Conservation (phyloP, 2,113 vertebrate genomes). For the Eptesicus fuscus region DNA sequence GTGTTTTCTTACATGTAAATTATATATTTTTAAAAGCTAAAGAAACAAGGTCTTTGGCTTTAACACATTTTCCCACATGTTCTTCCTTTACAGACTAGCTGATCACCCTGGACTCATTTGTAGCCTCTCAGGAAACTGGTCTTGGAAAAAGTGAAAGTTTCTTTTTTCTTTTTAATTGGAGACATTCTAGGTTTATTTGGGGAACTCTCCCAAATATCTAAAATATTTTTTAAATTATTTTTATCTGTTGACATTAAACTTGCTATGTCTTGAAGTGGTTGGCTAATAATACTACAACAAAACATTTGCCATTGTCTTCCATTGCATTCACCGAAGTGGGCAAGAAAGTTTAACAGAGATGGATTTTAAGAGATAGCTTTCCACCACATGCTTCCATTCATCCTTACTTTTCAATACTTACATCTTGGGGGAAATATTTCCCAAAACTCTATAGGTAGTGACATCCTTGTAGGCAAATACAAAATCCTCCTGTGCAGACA, state of each 20-base stretch:
- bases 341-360: not conserved
- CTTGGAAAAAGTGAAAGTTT: not conserved
- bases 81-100: not conserved
- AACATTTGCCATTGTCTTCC: not conserved
- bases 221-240: slow-evolving; percentile 9
- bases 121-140: not conserved
- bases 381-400: not conserved
- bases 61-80: not conserved
- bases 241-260: not conserved
- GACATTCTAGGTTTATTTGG: not conserved
- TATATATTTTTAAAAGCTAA: not conserved
- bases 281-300: not conserved
- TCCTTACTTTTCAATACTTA: not conserved
- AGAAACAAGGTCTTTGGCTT: not conserved
- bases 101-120: not conserved
- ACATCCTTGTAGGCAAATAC: not conserved
- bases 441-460: not conserved
- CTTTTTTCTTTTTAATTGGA: not conserved
- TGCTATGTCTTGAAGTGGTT: not conserved
- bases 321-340: not conserved
- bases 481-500: not conserved
- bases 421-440: not conserved
- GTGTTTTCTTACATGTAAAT: not conserved
- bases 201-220: not conserved
- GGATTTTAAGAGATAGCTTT: not conserved